Percentiles rank a stretch among this genome's conserved stretches.
Evolutionary conservation across 2,797 vertebrate species (phyloP).

Genomic region (Ispidina lecontei): DNA sequence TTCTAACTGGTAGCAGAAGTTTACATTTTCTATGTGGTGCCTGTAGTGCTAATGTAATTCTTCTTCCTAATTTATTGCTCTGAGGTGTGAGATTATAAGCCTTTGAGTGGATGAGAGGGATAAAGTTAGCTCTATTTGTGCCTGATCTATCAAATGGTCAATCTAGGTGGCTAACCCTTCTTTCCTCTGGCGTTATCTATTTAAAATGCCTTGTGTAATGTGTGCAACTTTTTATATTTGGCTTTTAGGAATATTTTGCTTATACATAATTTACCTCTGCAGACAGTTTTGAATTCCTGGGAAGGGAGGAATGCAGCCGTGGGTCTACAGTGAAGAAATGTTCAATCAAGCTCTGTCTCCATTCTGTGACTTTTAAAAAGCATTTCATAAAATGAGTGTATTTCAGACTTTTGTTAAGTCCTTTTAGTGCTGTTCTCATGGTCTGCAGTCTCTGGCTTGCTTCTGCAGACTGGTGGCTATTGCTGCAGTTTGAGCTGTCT

Average conservation of each 20-base stretch:
- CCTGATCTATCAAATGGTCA: slow-evolving; percentile 47
- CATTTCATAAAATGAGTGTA: neutral
- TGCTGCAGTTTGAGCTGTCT: neutral
- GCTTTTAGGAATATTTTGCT: slow-evolving; percentile 42
- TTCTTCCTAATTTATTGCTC: slow-evolving; percentile 46
- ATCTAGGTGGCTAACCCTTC: neutral
- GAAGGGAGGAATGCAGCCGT: neutral
- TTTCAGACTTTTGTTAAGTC: neutral
- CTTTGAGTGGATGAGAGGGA: slow-evolving; percentile 60
- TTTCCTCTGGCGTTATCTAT: neutral
- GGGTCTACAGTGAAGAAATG: neutral
- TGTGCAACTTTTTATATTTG: neutral
- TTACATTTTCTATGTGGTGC: neutral
- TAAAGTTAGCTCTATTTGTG: slow-evolving; percentile 55
- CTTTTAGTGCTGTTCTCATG: neutral
- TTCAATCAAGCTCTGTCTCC: neutral
- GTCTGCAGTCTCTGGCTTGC: neutral
- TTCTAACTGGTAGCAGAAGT: neutral
- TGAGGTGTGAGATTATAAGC: slow-evolving; percentile 46
- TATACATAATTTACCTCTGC: slow-evolving; percentile 31
- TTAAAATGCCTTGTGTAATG: neutral
- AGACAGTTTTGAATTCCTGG: slow-evolving; percentile 15
- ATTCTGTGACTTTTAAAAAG: neutral
- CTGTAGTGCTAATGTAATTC: neutral
- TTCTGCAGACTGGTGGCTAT: neutral